Base-by-base conservation (phyloP, 1,140 invertebrate genomes). In the Ostrea edulis region DNA sequence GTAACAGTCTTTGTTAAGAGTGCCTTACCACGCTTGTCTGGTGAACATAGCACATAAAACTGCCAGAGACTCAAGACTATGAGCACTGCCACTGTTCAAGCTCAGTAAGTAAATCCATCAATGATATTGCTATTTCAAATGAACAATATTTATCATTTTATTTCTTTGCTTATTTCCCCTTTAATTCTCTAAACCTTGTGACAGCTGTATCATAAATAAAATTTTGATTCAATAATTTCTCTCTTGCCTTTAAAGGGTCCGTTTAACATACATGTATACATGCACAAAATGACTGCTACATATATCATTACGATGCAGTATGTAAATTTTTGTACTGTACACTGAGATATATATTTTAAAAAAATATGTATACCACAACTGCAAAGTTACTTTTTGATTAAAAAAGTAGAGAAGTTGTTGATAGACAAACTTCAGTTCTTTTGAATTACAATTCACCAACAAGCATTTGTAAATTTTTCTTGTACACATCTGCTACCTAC, bases 401-500 rank as follows among this genome's bases (percentile, higher is more conserved):
- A 12, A 58, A 17, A 58, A 58, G 20, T 20, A 55, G 17, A 14
- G 9, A 58, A 17, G 55, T 17, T 58, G 14, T 20, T 58, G 12
- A 58, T 12, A 58, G 20, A 58, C 11, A 58, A 58, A 12, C 3
- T 12, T 17, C 3, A 58, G 8, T 58, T 58, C 14, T 58, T 12
- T 58, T 58, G 20, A 58, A 12, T 58, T 12, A 12, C 55, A 58
- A 20, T 58, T 20, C 14, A 58, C 12, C 12, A 58, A 58, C 14
- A 54, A 54, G 5, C 11, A 54, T 5, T 54, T 11, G 7, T 54
- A 11, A 54, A 54, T 17, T 58, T 58, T 58, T 20, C 12, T 58
- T 20, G 55, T 20, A 62, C 14, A 29, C 29, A 14, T 14, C 25
- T 35, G 9, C 29, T 14, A 89, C 90, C 83, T 92, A 95, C 94